These are phyloP conservation scores for Phenganax subtilis DNA, from an alignment of 92 coral and sea anemone species.

Conservation along the genomic window DNA sequence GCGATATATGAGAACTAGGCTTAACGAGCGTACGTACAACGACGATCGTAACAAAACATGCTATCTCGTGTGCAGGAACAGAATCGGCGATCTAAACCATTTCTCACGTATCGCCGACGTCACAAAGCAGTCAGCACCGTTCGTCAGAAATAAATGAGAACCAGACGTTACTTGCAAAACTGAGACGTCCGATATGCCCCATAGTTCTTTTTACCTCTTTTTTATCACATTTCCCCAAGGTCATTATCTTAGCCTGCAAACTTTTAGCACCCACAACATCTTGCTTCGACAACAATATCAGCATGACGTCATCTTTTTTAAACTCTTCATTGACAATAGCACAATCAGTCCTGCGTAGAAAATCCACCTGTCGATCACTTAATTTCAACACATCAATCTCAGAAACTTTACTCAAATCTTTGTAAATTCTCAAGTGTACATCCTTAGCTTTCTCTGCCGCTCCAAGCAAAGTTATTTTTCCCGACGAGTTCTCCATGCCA, in stretches of 20 bases:
- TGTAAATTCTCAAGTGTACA: neutral
- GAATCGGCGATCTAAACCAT: no score
- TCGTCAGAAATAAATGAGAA: no score
- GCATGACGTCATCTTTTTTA: neutral
- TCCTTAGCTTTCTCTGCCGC: neutral
- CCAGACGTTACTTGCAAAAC: neutral
- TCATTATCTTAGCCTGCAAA: neutral
- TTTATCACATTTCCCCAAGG: constrained; percentile 7
- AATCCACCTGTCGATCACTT: constrained; percentile 23
- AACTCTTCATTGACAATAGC: constrained; percentile 10
- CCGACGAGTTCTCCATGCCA: constrained; percentile 17
- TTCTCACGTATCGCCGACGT: no score
- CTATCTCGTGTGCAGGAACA: no score
- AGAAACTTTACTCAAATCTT: neutral
- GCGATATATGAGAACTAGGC: no score
- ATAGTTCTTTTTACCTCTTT: neutral
- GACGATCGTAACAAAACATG: no score
- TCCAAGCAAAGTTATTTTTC: constrained; percentile 2
- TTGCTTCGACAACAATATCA: neutral
- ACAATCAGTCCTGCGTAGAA: constrained; percentile 11
- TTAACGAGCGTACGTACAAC: no score
- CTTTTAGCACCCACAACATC: neutral
- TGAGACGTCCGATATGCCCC: neutral
- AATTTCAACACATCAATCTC: neutral
- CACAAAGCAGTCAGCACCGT: no score